Percentiles rank a stretch among this genome's conserved stretches.
These are phyloP conservation scores for Brenthis daphne DNA, from an alignment of 2,888 invertebrate species.

Conservation along the genomic window DNA sequence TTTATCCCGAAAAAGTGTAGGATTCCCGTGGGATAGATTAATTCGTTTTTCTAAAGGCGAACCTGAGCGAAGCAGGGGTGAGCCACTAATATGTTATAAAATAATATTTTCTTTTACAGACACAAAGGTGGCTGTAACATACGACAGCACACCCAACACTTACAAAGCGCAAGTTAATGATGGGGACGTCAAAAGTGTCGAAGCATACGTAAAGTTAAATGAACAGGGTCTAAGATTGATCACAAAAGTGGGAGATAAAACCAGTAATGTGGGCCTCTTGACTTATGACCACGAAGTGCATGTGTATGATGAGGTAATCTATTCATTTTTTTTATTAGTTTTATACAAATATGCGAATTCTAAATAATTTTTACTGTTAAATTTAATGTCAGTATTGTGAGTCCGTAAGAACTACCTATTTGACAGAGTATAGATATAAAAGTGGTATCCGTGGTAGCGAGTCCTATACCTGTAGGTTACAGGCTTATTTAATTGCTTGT, in stretches of 20 bases:
- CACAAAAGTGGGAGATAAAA: constrained; percentile 59
- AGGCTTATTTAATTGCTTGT: too few relatives aligned
- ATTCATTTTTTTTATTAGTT: not conserved
- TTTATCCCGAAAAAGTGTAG: too few relatives aligned
- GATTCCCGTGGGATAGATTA: too few relatives aligned
- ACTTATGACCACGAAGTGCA: constrained; percentile 66
- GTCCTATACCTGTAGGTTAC: too few relatives aligned
- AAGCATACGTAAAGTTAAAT: constrained; percentile 52
- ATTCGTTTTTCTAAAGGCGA: too few relatives aligned
- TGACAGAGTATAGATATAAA: too few relatives aligned
- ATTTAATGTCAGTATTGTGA: too few relatives aligned
- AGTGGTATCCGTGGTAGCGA: too few relatives aligned
- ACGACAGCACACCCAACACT: constrained; percentile 61
- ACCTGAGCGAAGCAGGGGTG: too few relatives aligned
- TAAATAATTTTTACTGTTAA: too few relatives aligned
- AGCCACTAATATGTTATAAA: not conserved
- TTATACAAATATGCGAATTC: not conserved
- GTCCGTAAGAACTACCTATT: too few relatives aligned
- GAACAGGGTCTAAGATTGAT: constrained; percentile 56
- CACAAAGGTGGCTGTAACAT: constrained; percentile 80
- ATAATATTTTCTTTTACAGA: constrained; percentile 58
- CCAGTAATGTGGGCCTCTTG: constrained; percentile 62
- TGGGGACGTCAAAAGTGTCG: constrained; percentile 79
- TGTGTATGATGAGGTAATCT: constrained; percentile 67
- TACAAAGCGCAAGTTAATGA: constrained; percentile 72